Percentiles rank a stretch among this genome's conserved stretches.
Conservation (phyloP, 2,797 vertebrate species). For the Rallus crepitans region DNA sequence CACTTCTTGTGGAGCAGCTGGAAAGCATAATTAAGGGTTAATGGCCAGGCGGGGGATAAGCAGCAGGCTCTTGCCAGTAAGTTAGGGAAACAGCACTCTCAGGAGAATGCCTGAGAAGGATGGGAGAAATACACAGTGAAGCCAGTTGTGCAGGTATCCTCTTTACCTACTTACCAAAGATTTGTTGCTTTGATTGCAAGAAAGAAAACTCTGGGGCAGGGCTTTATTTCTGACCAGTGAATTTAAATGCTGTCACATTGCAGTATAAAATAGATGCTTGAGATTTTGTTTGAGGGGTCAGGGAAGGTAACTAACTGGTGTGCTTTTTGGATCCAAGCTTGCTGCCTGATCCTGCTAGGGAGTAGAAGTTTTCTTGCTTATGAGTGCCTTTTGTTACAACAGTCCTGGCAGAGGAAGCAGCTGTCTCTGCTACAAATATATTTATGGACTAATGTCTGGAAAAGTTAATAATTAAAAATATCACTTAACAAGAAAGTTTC, state of each 20-base stretch:
- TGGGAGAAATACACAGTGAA: slow-evolving; percentile 13
- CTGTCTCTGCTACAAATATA: background rate
- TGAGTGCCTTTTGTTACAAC: background rate
- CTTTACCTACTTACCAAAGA: slow-evolving; percentile 33
- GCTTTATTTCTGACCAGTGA: background rate
- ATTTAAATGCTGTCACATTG: background rate
- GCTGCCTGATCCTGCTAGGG: background rate
- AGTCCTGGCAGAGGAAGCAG: background rate
- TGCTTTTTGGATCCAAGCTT: background rate
- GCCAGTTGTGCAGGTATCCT: slow-evolving; percentile 36
- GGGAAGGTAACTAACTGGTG: background rate
- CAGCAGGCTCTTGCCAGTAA: background rate
- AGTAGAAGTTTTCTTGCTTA: background rate
- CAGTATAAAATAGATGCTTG: background rate
- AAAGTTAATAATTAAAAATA: background rate
- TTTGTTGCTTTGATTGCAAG: slow-evolving; percentile 1
- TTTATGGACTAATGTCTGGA: background rate
- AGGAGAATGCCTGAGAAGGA: slow-evolving; percentile 31
- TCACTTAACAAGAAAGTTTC: background rate
- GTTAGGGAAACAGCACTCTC: background rate
- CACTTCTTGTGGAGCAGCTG: background rate
- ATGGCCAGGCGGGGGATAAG: background rate
- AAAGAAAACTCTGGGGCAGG: background rate
- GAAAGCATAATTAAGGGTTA: slow-evolving; percentile 37
- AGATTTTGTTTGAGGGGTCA: background rate